A percentile compares a stretch with the other conserved stretches of the same genome.
Conservation (phyloP, 2,888 invertebrate genomes). For the Polymixis flavicincta region DNA sequence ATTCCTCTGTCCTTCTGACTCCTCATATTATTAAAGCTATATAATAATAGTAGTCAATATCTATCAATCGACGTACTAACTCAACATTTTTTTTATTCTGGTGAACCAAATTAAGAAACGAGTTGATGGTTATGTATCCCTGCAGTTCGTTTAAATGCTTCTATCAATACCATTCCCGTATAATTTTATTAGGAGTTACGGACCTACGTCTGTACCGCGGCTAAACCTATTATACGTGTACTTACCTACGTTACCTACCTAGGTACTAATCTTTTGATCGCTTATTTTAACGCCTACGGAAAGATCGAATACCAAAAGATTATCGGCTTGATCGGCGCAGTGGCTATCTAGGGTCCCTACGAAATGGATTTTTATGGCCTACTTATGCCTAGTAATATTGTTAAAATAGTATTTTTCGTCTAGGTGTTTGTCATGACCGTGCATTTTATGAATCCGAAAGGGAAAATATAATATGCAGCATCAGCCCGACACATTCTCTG, state of each 20-base stretch:
- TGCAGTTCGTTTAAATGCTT: not conserved
- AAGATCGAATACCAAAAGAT: constrained; percentile 7
- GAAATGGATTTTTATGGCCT: not conserved
- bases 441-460: not conserved
- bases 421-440: not conserved
- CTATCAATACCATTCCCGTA: too few species aligned
- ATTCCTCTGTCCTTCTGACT: too few species aligned
- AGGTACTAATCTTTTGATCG: constrained; percentile 19
- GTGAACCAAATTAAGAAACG: not conserved
- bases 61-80: not conserved
- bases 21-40: too few species aligned
- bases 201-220: not conserved
- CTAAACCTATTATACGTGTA: constrained; percentile 1
- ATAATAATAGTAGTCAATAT: not conserved
- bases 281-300: constrained; percentile 9
- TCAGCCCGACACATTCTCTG: not conserved
- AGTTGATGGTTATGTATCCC: not conserved
- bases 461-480: not conserved
- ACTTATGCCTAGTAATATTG: not conserved
- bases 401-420: not conserved
- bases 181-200: not conserved
- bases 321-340: constrained; percentile 17
- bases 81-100: not conserved
- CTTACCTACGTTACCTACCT: too few species aligned
- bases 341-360: not conserved